Percentiles rank a stretch among this genome's conserved stretches.
phyloP scores from a whole-genome alignment of 2,888 invertebrate species.

The Drosophila cognata region DNA sequence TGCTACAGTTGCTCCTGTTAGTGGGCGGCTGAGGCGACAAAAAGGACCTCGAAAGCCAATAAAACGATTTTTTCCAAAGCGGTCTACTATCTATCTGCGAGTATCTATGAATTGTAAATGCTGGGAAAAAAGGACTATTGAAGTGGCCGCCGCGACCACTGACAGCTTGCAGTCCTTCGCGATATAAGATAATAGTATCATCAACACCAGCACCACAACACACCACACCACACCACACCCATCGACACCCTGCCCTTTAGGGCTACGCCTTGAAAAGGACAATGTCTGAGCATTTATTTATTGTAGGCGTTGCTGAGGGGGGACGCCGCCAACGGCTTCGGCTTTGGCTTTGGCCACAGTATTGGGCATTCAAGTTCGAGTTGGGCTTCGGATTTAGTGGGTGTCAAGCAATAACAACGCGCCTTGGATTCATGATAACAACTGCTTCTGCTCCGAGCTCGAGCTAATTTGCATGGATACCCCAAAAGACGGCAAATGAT shows the following conservation, averaged over 20 bases:
- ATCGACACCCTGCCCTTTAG: background rate
- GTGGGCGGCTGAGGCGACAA: slow-evolving; percentile 67
- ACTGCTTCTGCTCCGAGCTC: slow-evolving; percentile 62
- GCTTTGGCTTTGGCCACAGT: slow-evolving; percentile 44
- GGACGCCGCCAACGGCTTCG: slow-evolving; percentile 46
- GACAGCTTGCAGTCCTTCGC: slow-evolving; percentile 67
- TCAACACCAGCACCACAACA: slow-evolving; percentile 74
- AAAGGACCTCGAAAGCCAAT: slow-evolving; percentile 83
- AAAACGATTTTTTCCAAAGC: slow-evolving; percentile 81
- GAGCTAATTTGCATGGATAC: slow-evolving; percentile 78
- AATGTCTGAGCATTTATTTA: slow-evolving; percentile 63
- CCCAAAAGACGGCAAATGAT: slow-evolving; percentile 32
- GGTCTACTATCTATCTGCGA: slow-evolving; percentile 38
- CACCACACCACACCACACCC: background rate
- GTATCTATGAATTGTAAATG: slow-evolving; percentile 76
- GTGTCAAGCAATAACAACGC: slow-evolving; percentile 54
- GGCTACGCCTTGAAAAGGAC: slow-evolving; percentile 55
- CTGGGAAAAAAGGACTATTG: slow-evolving; percentile 65
- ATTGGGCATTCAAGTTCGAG: slow-evolving; percentile 40
- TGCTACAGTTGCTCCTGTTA: slow-evolving; percentile 36
- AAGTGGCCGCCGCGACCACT: slow-evolving; percentile 69
- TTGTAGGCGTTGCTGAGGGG: slow-evolving; percentile 63
- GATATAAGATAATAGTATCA: slow-evolving; percentile 84
- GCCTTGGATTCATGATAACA: slow-evolving; percentile 74
- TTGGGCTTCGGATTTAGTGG: slow-evolving; percentile 46